A percentile compares a stretch with the other conserved stretches of the same genome.
These are phyloP conservation scores for Ctenopoma kingsleyae DNA, from an alignment of 2,797 vertebrate genomes.

Conservation along the genomic window DNA sequence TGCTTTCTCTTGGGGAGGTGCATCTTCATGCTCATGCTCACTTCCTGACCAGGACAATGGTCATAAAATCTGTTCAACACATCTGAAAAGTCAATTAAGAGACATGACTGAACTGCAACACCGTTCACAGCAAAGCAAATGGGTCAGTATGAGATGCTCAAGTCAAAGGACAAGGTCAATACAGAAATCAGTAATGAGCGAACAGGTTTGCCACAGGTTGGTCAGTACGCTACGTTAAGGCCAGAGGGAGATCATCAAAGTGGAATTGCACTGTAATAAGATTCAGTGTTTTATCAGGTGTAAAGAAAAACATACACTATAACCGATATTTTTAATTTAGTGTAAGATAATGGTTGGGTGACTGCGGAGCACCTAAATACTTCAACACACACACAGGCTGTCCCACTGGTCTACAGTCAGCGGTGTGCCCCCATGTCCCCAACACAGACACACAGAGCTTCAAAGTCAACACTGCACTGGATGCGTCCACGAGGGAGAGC, in stretches of 20 bases:
- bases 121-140: conserved; percentile 31
- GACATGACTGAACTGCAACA: conserved; percentile 27
- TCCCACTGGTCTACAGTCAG: conserved; percentile 63
- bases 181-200: not conserved
- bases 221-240: conserved; percentile 72
- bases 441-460: conserved; percentile 52
- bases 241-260: conserved; percentile 56
- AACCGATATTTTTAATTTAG: conserved; percentile 55
- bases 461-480: conserved; percentile 64
- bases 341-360: conserved; percentile 44
- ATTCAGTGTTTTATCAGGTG: conserved; percentile 32
- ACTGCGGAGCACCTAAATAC: conserved; percentile 70
- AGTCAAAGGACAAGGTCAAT: conserved; percentile 35
- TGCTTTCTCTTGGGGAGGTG: conserved; percentile 16
- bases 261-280: conserved; percentile 51
- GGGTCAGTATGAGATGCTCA: conserved; percentile 14
- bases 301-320: conserved; percentile 50
- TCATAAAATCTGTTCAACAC: conserved; percentile 12
- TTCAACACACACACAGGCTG: conserved; percentile 56
- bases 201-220: conserved; percentile 27
- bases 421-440: conserved; percentile 40
- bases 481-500: conserved; percentile 58
- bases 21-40: conserved; percentile 6
- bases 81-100: conserved; percentile 14
- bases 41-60: conserved; percentile 26